These are phyloP conservation scores for Tyria jacobaeae DNA, from an alignment of 2,888 invertebrate genomes.

Conservation along the genomic window DNA sequence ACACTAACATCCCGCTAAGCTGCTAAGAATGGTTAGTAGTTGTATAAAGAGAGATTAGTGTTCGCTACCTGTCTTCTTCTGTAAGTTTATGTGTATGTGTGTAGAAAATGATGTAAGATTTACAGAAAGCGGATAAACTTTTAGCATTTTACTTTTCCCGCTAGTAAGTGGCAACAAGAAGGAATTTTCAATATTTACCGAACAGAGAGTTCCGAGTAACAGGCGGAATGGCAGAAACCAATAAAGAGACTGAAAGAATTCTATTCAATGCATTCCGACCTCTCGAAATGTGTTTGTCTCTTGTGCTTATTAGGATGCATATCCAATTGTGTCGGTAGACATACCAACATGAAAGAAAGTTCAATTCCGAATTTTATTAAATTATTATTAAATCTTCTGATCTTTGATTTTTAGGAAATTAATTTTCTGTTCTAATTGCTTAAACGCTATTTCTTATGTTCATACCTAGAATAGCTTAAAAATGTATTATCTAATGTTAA, in stretches of 20 bases:
- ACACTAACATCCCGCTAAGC: too few relatives aligned
- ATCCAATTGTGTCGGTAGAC: slow-evolving; percentile 28
- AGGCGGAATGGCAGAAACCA: slow-evolving; percentile 51
- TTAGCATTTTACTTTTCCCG: not conserved
- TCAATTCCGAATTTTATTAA: not conserved
- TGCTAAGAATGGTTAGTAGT: too few relatives aligned
- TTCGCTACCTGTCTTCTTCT: too few relatives aligned
- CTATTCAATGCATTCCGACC: slow-evolving; percentile 66
- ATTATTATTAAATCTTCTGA: not conserved
- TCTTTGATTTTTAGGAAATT: not conserved
- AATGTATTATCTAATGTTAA: too few relatives aligned
- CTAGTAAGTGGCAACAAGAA: slow-evolving; percentile 20
- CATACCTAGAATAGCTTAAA: too few relatives aligned
- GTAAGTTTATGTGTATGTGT: not conserved
- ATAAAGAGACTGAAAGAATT: slow-evolving; percentile 68
- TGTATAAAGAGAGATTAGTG: too few relatives aligned
- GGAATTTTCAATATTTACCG: slow-evolving; percentile 52
- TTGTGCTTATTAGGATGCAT: slow-evolving; percentile 49
- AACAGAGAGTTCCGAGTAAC: slow-evolving; percentile 28
- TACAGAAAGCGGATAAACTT: not conserved
- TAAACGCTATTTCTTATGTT: too few relatives aligned
- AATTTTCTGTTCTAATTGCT: too few relatives aligned
- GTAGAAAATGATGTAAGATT: not conserved
- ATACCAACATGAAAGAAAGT: not conserved
- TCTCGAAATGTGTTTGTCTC: slow-evolving; percentile 51